Conservation (phyloP, 2,888 invertebrate genomes). For the Spialia ferax region DNA sequence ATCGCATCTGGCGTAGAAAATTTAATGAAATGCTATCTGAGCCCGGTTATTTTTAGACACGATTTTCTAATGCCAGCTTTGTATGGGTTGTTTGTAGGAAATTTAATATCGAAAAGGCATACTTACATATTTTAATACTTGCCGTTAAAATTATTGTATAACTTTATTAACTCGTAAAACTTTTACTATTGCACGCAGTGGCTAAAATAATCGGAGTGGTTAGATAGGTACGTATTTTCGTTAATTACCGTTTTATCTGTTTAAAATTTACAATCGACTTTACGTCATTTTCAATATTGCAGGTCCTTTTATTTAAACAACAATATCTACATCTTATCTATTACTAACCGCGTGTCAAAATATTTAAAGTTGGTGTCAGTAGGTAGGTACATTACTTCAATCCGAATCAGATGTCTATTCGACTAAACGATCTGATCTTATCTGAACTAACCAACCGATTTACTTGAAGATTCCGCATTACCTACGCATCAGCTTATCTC, state of each 20-base stretch:
- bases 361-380: not conserved
- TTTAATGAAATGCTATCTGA: slow-evolving; percentile 9
- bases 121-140: not conserved
- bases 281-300: not conserved
- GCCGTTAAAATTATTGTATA: no score
- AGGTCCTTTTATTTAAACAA: not conserved
- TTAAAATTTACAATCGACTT: no score
- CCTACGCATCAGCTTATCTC: slow-evolving; percentile 27
- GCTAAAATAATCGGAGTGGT: no score
- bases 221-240: no score
- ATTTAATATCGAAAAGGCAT: not conserved
- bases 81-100: not conserved
- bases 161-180: no score
- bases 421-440: slow-evolving; percentile 20
- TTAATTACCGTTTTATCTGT: no score
- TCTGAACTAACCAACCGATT: slow-evolving; percentile 11
- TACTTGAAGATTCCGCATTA: slow-evolving; percentile 21
- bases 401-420: slow-evolving; percentile 6
- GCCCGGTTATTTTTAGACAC: slow-evolving; percentile 12
- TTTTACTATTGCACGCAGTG: no score
- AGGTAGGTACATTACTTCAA: not conserved
- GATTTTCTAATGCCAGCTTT: not conserved
- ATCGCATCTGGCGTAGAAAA: slow-evolving; percentile 28
- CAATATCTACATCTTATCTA: no score
- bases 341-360: not conserved